These are phyloP conservation scores for Lytechinus pictus DNA, from an alignment of 35 echinoderm and acorn worm species.

Conservation along the genomic window DNA sequence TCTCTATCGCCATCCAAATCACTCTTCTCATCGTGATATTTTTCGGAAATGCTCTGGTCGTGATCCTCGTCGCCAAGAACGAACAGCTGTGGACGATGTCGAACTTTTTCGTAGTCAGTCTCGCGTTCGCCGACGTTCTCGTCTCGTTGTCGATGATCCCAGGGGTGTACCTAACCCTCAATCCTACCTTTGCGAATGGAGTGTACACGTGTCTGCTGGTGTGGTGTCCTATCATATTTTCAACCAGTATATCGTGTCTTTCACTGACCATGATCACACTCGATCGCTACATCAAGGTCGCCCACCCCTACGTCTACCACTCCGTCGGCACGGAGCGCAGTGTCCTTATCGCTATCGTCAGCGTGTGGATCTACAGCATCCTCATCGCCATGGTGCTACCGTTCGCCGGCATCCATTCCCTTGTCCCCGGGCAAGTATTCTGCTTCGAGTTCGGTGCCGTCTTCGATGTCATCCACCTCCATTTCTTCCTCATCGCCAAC, in stretches of 20 bases:
- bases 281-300: slow-evolving; percentile 58
- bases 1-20: slow-evolving; percentile 65
- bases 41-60: slow-evolving; percentile 54
- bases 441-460: slow-evolving; percentile 62
- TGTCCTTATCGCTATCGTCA: background rate
- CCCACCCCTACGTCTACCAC: slow-evolving; percentile 51
- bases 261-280: slow-evolving; percentile 49
- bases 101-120: slow-evolving; percentile 67
- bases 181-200: slow-evolving; percentile 51
- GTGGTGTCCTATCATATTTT: slow-evolving; percentile 58
- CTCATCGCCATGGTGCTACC: slow-evolving; percentile 8
- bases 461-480: slow-evolving; percentile 56
- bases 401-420: slow-evolving; percentile 41
- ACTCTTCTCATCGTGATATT: slow-evolving; percentile 51
- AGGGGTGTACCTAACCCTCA: slow-evolving; percentile 58
- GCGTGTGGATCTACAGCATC: slow-evolving; percentile 40
- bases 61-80: slow-evolving; percentile 43
- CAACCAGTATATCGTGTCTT: slow-evolving; percentile 49
- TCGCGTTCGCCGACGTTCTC: slow-evolving; percentile 66
- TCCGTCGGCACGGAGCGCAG: slow-evolving; percentile 25
- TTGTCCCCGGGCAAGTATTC: slow-evolving; percentile 3
- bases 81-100: slow-evolving; percentile 47
- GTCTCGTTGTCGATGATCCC: slow-evolving; percentile 61
- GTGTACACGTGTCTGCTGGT: slow-evolving; percentile 50
- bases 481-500: slow-evolving; percentile 55